Base-by-base conservation (phyloP, 2,113 vertebrate genomes). In the Siniperca chuatsi region DNA sequence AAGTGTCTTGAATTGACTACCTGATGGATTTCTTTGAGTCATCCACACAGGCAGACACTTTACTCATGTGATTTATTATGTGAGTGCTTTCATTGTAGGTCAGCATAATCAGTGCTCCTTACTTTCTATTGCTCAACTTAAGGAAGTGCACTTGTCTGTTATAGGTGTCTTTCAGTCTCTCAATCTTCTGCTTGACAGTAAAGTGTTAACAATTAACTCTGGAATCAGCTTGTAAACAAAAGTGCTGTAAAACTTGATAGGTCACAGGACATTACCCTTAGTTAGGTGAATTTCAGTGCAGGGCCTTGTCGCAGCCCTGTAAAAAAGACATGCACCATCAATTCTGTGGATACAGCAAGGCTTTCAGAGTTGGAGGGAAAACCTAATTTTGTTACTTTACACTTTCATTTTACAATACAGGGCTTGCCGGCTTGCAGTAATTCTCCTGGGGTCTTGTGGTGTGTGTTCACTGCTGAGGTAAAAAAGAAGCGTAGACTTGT, bases 191-290 rank as follows among this genome's bases (percentile, higher is more conserved):
- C 55, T 69, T 0, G 15, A 88, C 90, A 85, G 77, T 87, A 85
- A 92, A 86, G 75, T 23, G 89, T 94, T 95, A 94, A 94, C 91
- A 92, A 92, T 95, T 93, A 93, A 95, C 94, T 91, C 82, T 11
- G 86, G 79, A 89, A 84, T 91, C 82, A 50, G 79, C 90, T 93
- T 92, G 94, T 93, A 94, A 94, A 94, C 92, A 93, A 85, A 90
- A 81, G 70, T 65, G 85, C 87, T 84, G 87, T 90, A 91, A 92
- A 93, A 90, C 84, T 44, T 78, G 18, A 92, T 89, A 87, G 92
- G 93, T 93, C 91, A 93, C 90, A 90, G 91, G 90, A 90, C 90
- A 91, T 93, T 93, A 92, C 68, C 77, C 84, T 92, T 92, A 90
- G 88, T 92, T 82, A 74, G 84, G 85, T 80, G 85, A 23, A 85